Base-by-base conservation (phyloP, 2,888 invertebrate species). In the Tenthredo scrophulariae region DNA sequence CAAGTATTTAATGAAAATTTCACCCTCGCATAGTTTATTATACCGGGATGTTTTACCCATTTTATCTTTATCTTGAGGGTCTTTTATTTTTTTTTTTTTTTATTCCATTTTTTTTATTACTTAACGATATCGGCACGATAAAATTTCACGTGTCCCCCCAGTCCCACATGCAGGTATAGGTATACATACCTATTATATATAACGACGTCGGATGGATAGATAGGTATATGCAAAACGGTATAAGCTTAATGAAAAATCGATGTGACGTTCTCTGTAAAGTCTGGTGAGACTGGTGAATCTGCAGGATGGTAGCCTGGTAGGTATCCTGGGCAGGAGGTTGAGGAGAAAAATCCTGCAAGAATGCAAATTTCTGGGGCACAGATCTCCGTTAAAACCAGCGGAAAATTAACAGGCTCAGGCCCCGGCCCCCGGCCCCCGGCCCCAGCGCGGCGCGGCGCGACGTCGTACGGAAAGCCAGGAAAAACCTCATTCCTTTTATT, bases 321-420 rank as follows among this genome's bases (percentile, higher is more conserved):
- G 62, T 62, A 62, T 67, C 13, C 29, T n/a, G n/a, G 50, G 50
- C 1, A 50, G 46, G 46, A 29, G 62, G 40, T 80, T 62, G 58
- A 62, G 62, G 85, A 88, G 85, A 88, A 87, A 87, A 88, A 88
- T 88, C 85, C 86, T 72, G 84, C 85, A 86, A 87, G 87, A 88
- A 88, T 88, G 88, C 88, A 88, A 88, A 88, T 88, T 88, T 87
- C 85, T 87, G 46, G 62, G 84, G 85, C 87, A 85, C 85, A 85
- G 82, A 82, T 82, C 67, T 82, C 29, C 86, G 87, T 86, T 87
- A 88, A 89, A 88, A 87, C 88, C 87, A 87, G 85, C 86, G 87
- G 86, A 86, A 89, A 88, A 90, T 90, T 89, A 90, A 89, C 88
- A 67, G 85, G 84, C 83, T 79, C 79, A 70, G 83, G 33, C 37